A percentile compares a stretch with the other conserved stretches of the same genome.
Evolutionary conservation across 1,140 invertebrate species (phyloP).

Genomic region (Heliconius hewitsoni): DNA sequence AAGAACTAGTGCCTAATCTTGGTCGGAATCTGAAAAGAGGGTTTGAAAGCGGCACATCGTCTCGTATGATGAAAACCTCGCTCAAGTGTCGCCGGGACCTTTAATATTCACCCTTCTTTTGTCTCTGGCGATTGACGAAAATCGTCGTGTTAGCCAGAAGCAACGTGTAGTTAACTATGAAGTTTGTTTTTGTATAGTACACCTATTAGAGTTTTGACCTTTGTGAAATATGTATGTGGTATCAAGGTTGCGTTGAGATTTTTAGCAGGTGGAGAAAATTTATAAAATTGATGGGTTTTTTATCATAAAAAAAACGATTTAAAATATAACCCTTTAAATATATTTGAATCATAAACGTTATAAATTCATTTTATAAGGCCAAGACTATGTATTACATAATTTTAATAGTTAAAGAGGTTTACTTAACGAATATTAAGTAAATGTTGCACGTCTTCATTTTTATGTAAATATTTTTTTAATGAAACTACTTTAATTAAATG

Average conservation of each 20-base stretch:
- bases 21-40: conserved; percentile 75
- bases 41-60: conserved; percentile 70
- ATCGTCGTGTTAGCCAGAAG: conserved; percentile 56
- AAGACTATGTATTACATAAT: too few species aligned
- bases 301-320: too few species aligned
- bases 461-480: too few species aligned
- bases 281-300: too few species aligned
- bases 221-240: conserved; percentile 3
- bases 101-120: conserved; percentile 77
- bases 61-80: conserved; percentile 74
- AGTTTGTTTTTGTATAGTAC: conserved; percentile 40
- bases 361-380: too few species aligned
- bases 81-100: conserved; percentile 68
- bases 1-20: conserved; percentile 79
- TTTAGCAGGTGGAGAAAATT: not conserved
- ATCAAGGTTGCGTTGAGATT: not conserved
- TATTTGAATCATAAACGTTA: too few species aligned
- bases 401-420: too few species aligned
- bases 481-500: too few species aligned
- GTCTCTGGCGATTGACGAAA: conserved; percentile 76
- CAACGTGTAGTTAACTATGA: conserved; percentile 44
- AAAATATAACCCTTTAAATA: too few species aligned
- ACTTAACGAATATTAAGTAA: too few species aligned
- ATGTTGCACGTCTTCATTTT: too few species aligned
- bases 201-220: not conserved